Evolutionary conservation across 2,113 vertebrate species (phyloP).

Genomic region (Galbula dea): DNA sequence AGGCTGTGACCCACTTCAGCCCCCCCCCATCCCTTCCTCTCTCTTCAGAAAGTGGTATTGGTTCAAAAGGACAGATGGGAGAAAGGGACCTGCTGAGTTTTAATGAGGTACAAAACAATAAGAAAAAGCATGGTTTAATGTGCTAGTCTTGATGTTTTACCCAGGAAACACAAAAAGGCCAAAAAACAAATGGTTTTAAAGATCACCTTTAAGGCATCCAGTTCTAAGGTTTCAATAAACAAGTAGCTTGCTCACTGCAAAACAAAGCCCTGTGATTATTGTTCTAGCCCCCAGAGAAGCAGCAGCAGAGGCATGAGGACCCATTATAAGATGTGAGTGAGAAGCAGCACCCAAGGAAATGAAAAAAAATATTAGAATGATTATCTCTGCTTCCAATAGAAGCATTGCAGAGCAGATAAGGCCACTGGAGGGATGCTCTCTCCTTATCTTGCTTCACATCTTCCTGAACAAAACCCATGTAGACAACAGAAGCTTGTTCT

Average conservation of each 20-base stretch:
- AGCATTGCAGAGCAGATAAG: conserved; percentile 68
- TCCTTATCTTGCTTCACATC: conserved; percentile 71
- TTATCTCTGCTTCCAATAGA: conserved; percentile 75
- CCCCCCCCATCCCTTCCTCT: background rate
- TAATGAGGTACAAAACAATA: conserved; percentile 17
- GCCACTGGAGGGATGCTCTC: conserved; percentile 47
- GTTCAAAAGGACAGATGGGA: background rate
- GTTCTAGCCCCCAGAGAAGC: conserved; percentile 25
- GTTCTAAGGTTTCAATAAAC: conserved; percentile 44
- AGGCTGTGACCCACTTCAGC: background rate
- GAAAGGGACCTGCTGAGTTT: background rate
- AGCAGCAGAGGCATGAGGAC: conserved; percentile 21
- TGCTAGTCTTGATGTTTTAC: background rate
- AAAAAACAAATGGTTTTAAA: background rate
- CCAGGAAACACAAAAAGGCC: background rate
- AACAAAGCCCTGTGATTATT: conserved; percentile 55
- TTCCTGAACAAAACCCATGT: conserved; percentile 71
- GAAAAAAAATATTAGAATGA: conserved; percentile 79
- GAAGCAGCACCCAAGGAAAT: conserved; percentile 74
- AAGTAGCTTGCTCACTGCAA: background rate
- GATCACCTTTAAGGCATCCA: conserved; percentile 8
- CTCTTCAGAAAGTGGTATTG: background rate
- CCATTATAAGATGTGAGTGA: conserved; percentile 48
- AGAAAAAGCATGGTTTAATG: background rate
- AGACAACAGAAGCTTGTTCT: conserved; percentile 67